Percentiles rank a stretch among this genome's conserved stretches.
These are phyloP conservation scores for Eufriesea mexicana DNA, from an alignment of 1,140 invertebrate genomes.

Conservation along the genomic window DNA sequence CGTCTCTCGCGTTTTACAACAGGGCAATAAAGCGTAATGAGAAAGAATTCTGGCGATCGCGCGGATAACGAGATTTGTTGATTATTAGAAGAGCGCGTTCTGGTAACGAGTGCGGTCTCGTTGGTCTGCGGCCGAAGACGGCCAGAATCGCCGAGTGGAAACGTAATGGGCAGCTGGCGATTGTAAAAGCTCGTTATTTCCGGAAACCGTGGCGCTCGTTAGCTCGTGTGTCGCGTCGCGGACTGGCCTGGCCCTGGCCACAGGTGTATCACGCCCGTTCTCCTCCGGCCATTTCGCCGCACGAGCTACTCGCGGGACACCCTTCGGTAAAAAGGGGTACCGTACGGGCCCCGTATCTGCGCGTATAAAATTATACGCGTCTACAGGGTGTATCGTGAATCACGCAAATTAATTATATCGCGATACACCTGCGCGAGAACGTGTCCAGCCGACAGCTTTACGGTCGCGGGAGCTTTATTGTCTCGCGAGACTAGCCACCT, in stretches of 20 bases:
- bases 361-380: conserved; percentile 42
- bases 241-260: background rate
- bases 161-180: conserved; percentile 56
- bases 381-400: conserved; percentile 36
- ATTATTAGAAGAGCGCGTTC: background rate
- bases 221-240: conserved; percentile 14
- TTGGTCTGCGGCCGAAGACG: background rate
- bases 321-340: background rate
- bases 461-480: background rate
- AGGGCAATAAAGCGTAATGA: conserved; percentile 40
- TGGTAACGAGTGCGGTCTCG: background rate
- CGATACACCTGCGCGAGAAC: conserved; percentile 35
- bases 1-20: background rate
- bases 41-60: conserved; percentile 15
- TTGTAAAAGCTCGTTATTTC: conserved; percentile 59
- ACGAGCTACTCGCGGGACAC: background rate
- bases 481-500: background rate
- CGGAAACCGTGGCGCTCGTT: conserved; percentile 47
- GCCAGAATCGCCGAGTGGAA: conserved; percentile 21
- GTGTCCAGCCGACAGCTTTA: conserved; percentile 20
- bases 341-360: background rate
- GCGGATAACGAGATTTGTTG: conserved; percentile 38
- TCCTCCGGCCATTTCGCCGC: conserved; percentile 5
- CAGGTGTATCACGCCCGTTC: conserved; percentile 38
- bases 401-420: conserved; percentile 42